Conservation (phyloP, 1,140 invertebrate genomes). For the Augochlora pura region DNA sequence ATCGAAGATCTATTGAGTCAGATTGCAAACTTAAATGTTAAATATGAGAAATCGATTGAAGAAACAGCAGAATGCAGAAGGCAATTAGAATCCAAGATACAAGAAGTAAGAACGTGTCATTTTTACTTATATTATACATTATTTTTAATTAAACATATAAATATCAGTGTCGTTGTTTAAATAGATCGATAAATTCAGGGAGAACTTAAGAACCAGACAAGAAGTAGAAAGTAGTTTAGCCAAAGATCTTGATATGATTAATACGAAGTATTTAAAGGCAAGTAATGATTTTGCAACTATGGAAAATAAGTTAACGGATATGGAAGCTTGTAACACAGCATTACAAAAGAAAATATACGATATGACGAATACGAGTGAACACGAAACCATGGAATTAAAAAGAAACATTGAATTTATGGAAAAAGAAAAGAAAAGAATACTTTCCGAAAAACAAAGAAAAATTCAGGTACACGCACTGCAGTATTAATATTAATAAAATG, state of each 20-base stretch:
- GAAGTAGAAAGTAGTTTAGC: conserved; percentile 29
- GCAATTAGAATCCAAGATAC: not conserved
- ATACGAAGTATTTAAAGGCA: not conserved
- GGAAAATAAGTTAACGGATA: conserved; percentile 32
- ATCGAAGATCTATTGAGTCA: not conserved
- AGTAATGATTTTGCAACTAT: conserved; percentile 5
- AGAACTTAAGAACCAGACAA: not conserved
- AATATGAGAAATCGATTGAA: not conserved
- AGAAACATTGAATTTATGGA: conserved; percentile 18
- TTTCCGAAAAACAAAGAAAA: conserved; percentile 1
- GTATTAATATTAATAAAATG: not conserved
- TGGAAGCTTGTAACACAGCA: not conserved
- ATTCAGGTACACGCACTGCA: conserved; percentile 16
- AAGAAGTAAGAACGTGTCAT: conserved; percentile 18
- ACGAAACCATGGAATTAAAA: not conserved
- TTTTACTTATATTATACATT: not conserved
- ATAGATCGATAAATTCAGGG: not conserved
- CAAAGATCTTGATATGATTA: conserved; percentile 17
- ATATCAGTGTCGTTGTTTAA: not conserved
- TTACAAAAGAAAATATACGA: conserved; percentile 1
- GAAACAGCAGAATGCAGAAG: not conserved
- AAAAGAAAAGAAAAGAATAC: conserved; percentile 22
- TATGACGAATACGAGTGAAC: not conserved
- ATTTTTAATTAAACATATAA: not conserved
- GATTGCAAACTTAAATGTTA: conserved; percentile 16